Base-by-base conservation (phyloP, 2,797 vertebrate genomes). In the Clarias fuscus region DNA sequence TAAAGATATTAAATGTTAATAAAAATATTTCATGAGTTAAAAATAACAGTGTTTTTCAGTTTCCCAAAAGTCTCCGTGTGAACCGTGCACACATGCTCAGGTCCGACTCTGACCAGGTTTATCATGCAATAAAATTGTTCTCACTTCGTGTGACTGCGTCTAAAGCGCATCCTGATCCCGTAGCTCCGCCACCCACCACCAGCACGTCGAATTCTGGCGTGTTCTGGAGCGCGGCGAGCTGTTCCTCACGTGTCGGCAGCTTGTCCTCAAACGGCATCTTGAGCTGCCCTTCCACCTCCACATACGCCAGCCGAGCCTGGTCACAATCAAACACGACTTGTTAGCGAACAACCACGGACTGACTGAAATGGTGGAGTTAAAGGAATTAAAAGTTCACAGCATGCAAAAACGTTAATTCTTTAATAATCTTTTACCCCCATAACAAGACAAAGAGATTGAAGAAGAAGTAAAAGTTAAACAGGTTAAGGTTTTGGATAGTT, bases 101-200 rank as follows among this genome's bases (percentile, higher is more conserved):
- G 7, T 43, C 18, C 3, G 22, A 3, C 11, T 8, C 20, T 7
- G 24, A 56, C 10, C 27, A 13, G 30, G n/a, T 27, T 17, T 8
- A 40, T 61, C 11, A 48, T 15, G 18, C 5, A 15, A 33, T 59
- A 64, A 40, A 20, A 4, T 67, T 1, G 3, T 10, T 8, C 95
- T 94, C 90, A 99, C 98, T 97, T 93, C 98, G 96, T 3, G 97
- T 97, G 93, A 97, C 96, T 0, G 98, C 96, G 0, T 99, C 98
- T 86, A 99, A 95, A 61, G 98, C 98, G 91, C 98, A 99, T 91
- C 98, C 98, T 0, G 96, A 93, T 6, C 98, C 98, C 0, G 98
- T 99, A 85, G 98, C 98, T 62, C 98, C 98, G 7, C 98, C 98
- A 0, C 98, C 98, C 0, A 99, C 96, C 2, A 99, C 90, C 2